Evolutionary conservation across 2,113 vertebrate species (phyloP).

Genomic region (Spea bombifrons): DNA sequence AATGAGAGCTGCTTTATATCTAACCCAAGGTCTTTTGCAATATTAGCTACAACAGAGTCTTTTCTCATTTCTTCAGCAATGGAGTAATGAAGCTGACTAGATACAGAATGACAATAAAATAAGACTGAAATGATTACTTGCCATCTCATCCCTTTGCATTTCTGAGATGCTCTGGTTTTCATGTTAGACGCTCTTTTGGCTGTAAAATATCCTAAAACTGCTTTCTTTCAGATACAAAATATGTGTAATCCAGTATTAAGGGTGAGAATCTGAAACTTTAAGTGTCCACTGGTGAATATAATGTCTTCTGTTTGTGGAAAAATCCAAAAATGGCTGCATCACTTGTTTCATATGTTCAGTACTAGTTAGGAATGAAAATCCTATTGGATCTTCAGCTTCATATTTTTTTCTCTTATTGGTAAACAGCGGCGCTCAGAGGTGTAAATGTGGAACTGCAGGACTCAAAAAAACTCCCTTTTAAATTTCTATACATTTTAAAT

Average conservation of each 20-base stretch:
- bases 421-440: no score
- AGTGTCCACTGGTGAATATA: background rate
- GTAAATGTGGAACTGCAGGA: no score
- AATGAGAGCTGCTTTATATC: slow-evolving; percentile 54
- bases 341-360: no score
- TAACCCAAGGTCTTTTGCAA: slow-evolving; percentile 67
- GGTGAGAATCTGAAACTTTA: background rate
- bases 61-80: slow-evolving; percentile 67
- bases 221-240: background rate
- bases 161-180: no score
- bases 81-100: slow-evolving; percentile 65
- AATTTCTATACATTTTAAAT: no score
- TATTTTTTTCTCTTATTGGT: no score
- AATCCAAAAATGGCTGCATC: background rate
- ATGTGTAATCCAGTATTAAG: background rate
- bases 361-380: no score
- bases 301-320: background rate
- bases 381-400: no score
- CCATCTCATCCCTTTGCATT: slow-evolving; percentile 48
- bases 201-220: slow-evolving; percentile 62
- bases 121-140: slow-evolving; percentile 63
- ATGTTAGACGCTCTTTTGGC: slow-evolving; percentile 72
- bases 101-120: slow-evolving; percentile 47
- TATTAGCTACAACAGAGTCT: slow-evolving; percentile 70
- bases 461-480: no score